These are phyloP conservation scores for Todiramphus saurophagus DNA, from an alignment of 2,113 vertebrate genomes.

Conservation along the genomic window DNA sequence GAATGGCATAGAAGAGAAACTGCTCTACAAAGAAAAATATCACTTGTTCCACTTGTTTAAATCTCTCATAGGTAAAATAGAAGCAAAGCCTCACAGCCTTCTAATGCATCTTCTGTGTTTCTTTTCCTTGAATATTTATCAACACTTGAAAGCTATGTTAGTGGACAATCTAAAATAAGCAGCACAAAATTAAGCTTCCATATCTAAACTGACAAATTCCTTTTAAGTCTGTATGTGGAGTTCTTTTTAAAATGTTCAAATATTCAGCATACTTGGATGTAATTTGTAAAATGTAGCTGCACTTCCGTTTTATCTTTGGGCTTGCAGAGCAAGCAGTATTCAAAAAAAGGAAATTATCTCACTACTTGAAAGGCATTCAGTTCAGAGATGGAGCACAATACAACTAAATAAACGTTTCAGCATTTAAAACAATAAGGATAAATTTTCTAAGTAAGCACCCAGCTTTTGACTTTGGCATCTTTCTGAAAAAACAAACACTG, in stretches of 20 bases:
- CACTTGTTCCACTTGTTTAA: neutral
- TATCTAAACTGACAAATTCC: neutral
- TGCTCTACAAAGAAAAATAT: neutral
- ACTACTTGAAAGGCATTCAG: slow-evolving; percentile 4
- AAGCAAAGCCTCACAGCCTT: neutral
- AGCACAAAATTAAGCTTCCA: neutral
- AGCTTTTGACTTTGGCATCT: neutral
- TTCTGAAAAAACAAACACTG: neutral
- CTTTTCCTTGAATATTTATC: neutral
- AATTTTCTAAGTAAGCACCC: neutral
- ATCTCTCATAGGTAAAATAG: neutral
- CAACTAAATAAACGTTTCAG: neutral
- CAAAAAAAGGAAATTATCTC: neutral
- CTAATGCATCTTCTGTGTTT: neutral
- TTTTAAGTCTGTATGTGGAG: neutral
- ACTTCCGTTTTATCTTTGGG: neutral
- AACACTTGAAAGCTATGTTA: neutral
- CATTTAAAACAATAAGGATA: slow-evolving; percentile 16
- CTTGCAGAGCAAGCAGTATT: neutral
- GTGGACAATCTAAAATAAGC: neutral
- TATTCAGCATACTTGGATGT: neutral
- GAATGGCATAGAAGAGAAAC: neutral
- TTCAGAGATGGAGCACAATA: neutral
- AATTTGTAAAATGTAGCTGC: neutral
- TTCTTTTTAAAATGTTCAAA: neutral